A percentile compares a stretch with the other conserved stretches of the same genome.
These are phyloP conservation scores for Xylocampa areola DNA, from an alignment of 2,888 invertebrate species.

Conservation along the genomic window DNA sequence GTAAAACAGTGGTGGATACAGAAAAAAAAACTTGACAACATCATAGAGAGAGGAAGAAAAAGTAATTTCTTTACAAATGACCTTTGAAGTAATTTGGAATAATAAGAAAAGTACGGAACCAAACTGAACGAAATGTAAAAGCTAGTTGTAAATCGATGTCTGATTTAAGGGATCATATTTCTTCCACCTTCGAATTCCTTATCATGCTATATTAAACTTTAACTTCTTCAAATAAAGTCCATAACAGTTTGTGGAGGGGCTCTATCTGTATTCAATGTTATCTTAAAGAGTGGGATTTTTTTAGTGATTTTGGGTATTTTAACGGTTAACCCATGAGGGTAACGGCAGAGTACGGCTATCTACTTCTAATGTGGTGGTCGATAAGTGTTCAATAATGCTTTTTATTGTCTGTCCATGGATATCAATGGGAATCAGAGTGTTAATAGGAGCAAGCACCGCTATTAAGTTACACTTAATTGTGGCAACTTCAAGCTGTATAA, in stretches of 20 bases:
- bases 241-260: neutral
- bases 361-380: slow-evolving; percentile 9
- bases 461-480: neutral
- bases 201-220: slow-evolving; percentile 14
- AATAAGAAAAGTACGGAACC: too few species aligned
- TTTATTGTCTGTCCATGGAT: slow-evolving; percentile 3
- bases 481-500: neutral
- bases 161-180: slow-evolving; percentile 41
- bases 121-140: slow-evolving; percentile 4
- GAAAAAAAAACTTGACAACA: too few species aligned
- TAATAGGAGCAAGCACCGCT: neutral
- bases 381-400: slow-evolving; percentile 12
- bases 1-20: too few species aligned
- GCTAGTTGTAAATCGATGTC: slow-evolving; percentile 31
- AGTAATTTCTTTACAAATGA: too few species aligned
- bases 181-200: slow-evolving; percentile 14
- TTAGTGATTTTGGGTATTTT: slow-evolving; percentile 33
- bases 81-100: too few species aligned
- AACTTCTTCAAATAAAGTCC: neutral
- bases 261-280: slow-evolving; percentile 32
- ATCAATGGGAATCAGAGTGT: neutral
- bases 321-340: slow-evolving; percentile 18
- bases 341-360: neutral
- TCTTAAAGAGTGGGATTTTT: slow-evolving; percentile 40
- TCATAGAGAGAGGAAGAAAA: too few species aligned